Evolutionary conservation across 2,888 invertebrate species (phyloP).

Genomic region (Scaptomyza reducta): DNA sequence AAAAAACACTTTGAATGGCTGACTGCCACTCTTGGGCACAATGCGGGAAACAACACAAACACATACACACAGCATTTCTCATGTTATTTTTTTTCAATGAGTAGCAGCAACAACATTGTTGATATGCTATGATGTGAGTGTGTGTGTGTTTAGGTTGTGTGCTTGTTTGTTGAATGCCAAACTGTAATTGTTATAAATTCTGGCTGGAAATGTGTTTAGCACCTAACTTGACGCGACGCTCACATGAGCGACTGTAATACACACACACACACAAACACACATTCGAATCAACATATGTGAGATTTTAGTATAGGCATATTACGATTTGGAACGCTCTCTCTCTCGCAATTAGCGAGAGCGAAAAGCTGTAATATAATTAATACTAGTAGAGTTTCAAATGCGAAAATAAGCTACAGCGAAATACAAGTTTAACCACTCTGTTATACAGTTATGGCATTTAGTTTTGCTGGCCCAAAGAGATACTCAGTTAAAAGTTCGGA

Average conservation of each 20-base stretch:
- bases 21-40: slow-evolving; percentile 15
- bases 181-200: slow-evolving; percentile 56
- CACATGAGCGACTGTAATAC: slow-evolving; percentile 5
- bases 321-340: neutral
- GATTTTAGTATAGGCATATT: no score
- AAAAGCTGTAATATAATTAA: slow-evolving; percentile 5
- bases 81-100: slow-evolving; percentile 22
- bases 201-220: slow-evolving; percentile 57
- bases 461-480: neutral
- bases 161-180: slow-evolving; percentile 13
- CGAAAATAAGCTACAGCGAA: neutral
- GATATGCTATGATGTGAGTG: slow-evolving; percentile 25
- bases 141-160: no score
- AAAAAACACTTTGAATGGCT: slow-evolving; percentile 53
- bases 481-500: neutral
- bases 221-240: slow-evolving; percentile 21
- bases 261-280: slow-evolving; percentile 1
- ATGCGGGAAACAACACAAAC: slow-evolving; percentile 30
- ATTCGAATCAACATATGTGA: slow-evolving; percentile 1
- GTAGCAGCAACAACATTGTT: slow-evolving; percentile 36
- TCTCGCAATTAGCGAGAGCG: slow-evolving; percentile 21
- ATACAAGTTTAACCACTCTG: neutral
- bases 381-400: neutral
- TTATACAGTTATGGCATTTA: neutral
- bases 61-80: slow-evolving; percentile 20